A percentile compares a stretch with the other conserved stretches of the same genome.
Conservation (phyloP, 2,888 invertebrate genomes). For the Neoitamus cyanurus region DNA sequence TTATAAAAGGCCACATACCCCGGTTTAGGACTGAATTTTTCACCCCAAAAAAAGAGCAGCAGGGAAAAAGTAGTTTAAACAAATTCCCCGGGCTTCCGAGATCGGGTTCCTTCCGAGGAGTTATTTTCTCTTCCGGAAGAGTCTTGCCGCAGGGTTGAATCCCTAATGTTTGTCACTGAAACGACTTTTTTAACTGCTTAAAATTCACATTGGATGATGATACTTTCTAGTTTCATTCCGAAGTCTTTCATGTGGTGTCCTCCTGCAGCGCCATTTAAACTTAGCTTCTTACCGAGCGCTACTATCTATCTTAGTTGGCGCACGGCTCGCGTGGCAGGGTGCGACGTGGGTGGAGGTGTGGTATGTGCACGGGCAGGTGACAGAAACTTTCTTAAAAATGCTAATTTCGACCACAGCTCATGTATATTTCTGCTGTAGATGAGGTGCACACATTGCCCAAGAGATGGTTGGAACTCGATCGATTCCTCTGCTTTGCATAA, state of each 20-base stretch:
- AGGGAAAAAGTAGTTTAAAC: not conserved
- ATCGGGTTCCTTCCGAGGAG: constrained; percentile 11
- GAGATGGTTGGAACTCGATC: not conserved
- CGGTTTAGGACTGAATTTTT: not conserved
- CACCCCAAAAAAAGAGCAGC: not conserved
- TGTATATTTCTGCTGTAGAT: not conserved
- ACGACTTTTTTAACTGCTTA: constrained; percentile 50
- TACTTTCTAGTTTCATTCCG: constrained; percentile 41
- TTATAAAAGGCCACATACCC: not conserved
- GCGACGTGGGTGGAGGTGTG: not conserved
- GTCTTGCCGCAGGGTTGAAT: constrained; percentile 31
- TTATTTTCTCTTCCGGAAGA: constrained; percentile 5
- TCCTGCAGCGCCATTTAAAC: not conserved
- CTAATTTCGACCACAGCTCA: not conserved
- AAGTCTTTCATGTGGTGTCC: not conserved
- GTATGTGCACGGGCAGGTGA: not conserved
- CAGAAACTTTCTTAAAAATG: constrained; percentile 1
- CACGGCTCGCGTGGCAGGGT: not conserved
- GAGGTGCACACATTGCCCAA: not conserved
- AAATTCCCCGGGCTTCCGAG: not conserved
- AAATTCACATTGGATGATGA: constrained; percentile 49
- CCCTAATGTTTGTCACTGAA: constrained; percentile 39
- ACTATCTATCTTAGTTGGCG: not conserved
- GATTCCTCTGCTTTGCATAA: not conserved
- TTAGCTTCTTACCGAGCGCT: not conserved